Evolutionary conservation across 2,797 vertebrate species (phyloP), one percentile per base, ranked within the genome.

Genomic region (Discoglossus pictus): DNA sequence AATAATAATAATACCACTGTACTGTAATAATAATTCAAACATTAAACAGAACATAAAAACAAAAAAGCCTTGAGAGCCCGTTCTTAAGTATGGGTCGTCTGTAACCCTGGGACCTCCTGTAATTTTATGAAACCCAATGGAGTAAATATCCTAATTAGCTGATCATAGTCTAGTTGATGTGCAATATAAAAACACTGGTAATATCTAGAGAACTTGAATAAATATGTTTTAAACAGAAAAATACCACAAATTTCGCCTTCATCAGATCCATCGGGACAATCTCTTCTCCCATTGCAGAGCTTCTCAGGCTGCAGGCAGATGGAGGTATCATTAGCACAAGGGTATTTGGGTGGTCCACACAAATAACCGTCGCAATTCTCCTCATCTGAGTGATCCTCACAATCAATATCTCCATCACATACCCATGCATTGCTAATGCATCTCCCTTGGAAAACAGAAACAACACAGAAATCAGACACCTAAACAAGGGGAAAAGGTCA

Each of bases 391-490:
- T 90, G 93, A 87, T 99, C 97, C 78, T 98, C 97, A 75, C 97
- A 99, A 83, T 99, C 97, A 7, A 94, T 92, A 84, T 99, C 97
- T 46, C 97, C 97, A 72, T 99, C 97, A 77, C 97, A 99, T 7
- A 98, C 92, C 97, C 97, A 99, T 60, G 93, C 94, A 86, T 95
- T 97, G 80, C 95, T 99, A 89, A 99, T 96, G 78, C 97, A 99
- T 86, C 96, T 97, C 80, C 97, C 97, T 99, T 79, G 62, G 78
- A 79, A 78, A 86, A 83, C 53, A 86, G 68, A 86, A 81, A 83
- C 52, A 67, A 12, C 6, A 62, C 6, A 21, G 2, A 61, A 67
- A 68, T 48, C 1, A 67, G 48, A 27, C 48, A 58, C 15, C 10
- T 9, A 21, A 46, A 4, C 4, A 31, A 31, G 4, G 27, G 9